Evolutionary conservation across 2,797 vertebrate genomes (phyloP).

Genomic region (Vultur gryphus): DNA sequence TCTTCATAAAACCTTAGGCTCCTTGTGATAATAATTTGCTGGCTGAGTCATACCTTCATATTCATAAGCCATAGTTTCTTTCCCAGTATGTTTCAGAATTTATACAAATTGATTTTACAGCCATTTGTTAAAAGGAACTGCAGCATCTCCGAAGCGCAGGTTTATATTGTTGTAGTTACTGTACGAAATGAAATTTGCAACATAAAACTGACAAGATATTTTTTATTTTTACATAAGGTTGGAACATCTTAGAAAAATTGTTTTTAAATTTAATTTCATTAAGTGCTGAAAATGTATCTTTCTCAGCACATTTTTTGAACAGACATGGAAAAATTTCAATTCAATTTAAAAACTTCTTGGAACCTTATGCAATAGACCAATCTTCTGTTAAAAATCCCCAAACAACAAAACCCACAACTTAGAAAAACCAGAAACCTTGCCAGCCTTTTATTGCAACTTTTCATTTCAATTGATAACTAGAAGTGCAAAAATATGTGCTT

Average conservation of each 20-base stretch:
- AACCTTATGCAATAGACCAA: neutral
- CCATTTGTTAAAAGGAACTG: neutral
- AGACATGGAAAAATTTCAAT: neutral
- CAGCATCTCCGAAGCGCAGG: neutral
- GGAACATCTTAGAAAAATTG: neutral
- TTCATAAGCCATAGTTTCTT: neutral
- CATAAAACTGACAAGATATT: neutral
- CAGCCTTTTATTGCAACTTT: neutral
- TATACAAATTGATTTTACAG: neutral
- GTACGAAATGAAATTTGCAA: neutral
- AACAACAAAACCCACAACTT: neutral
- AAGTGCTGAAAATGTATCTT: neutral
- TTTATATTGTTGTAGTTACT: neutral
- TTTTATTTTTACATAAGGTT: neutral
- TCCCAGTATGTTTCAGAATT: neutral
- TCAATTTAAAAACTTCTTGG: neutral
- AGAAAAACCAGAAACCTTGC: neutral
- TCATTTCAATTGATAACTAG: neutral
- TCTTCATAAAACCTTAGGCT: neutral
- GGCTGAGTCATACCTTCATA: slow-evolving; percentile 35
- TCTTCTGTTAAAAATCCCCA: neutral
- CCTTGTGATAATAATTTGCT: neutral
- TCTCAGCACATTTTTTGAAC: neutral
- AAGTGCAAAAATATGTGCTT: neutral
- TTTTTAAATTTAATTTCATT: neutral